These are phyloP conservation scores for Podarcis lilfordi DNA, from an alignment of 2,797 vertebrate genomes.

Conservation along the genomic window DNA sequence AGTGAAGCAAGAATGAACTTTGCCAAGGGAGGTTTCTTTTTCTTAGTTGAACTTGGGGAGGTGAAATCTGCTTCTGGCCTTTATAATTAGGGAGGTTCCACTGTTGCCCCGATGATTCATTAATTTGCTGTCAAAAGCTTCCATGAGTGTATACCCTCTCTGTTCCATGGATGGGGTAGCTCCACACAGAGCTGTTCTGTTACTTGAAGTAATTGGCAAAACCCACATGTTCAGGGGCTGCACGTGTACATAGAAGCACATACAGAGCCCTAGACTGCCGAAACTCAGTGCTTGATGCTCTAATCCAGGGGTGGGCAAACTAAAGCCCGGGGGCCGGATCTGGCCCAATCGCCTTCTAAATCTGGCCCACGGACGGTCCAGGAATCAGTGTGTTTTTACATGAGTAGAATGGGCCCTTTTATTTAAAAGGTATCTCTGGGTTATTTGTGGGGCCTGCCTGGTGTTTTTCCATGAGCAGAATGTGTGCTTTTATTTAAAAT, in stretches of 20 bases:
- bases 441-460: too few species aligned
- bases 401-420: too few species aligned
- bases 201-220: background rate
- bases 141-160: background rate
- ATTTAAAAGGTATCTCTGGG: too few species aligned
- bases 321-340: too few species aligned
- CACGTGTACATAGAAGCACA: background rate
- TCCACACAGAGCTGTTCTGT: background rate
- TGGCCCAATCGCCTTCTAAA: too few species aligned
- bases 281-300: background rate
- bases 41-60: background rate
- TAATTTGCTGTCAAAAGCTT: background rate
- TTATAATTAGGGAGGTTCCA: background rate
- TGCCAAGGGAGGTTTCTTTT: background rate
- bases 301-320: background rate
- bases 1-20: background rate
- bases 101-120: background rate
- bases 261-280: too few species aligned
- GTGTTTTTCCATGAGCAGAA: too few species aligned
- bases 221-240: background rate
- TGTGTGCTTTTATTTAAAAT: too few species aligned
- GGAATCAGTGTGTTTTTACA: too few species aligned
- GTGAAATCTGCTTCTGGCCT: background rate
- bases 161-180: background rate
- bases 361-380: rapidly evolving